Evolutionary conservation across 2,888 invertebrate species (phyloP), one percentile per base, ranked within the genome.

Genomic region (Plemyria rubiginata): DNA sequence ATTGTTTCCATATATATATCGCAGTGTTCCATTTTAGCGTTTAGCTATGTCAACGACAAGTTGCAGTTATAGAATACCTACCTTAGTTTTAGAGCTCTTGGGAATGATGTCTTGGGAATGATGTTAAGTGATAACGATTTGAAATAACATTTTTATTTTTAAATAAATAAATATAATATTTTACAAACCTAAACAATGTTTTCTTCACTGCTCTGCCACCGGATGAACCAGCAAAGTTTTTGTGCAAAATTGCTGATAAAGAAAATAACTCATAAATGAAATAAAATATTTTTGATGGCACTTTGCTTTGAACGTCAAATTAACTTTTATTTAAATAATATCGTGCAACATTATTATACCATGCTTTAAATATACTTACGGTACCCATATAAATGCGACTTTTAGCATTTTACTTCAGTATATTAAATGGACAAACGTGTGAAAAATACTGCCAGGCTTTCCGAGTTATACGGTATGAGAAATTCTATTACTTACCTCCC

Each of bases 361-460:
- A 58, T 51, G 13, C 29, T 13, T 55, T 22, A 22, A 22, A 48
- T 55, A 63, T 45, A n/a, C n/a, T n/a, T n/a, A 52, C 46, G 15
- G 15, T 38, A 45, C 15, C 45, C 16, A 16, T 53, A 48, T 56
- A 50, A 64, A 32, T 22, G 46, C 22, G 12, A 4, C 49, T 54
- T 60, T 50, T 51, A 65, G 40, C 50, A 60, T 45, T 65, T 57
- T 57, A 60, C 50, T 60, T 53, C 54, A 57, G 56, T 54, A 60
- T 60, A 60, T 60, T 60, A 60, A 60, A 60, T 60, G 65, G 65
- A 66, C 62, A 65, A 65, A 60, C 57, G 60, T 60, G 56, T 51
- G 60, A 57, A 65, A 65, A 60, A 61, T 61, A 58, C 57, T 51
- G 51, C 57, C 60, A 60, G 54, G 50, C 60, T 56, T 53, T 60